Base-by-base conservation (phyloP, 2,113 vertebrate genomes). In the Phasianus colchicus region DNA sequence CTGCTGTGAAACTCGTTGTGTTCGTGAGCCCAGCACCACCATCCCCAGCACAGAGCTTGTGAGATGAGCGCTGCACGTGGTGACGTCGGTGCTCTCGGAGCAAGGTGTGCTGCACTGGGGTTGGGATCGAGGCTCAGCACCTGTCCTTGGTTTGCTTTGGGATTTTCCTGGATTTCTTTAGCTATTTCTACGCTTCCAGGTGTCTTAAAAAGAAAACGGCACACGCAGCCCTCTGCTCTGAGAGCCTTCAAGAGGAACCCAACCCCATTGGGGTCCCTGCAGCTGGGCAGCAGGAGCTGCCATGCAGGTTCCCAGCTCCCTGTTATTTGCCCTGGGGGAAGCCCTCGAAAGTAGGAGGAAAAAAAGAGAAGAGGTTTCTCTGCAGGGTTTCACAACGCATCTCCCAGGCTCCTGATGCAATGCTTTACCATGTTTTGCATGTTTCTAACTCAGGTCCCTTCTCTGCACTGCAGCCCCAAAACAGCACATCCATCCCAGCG, bases 91-190 rank as follows among this genome's bases (percentile, higher is more conserved):
- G 3, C 6, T n/a, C 27, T 30, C 2, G 9, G 29, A 40, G 70
- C 25, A 16, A 18, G 36, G 36, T 47, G 47, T 10, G 52, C 52
- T 17, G 25, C 7, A 6, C 13, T 0, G 18, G 36, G 61, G 42
- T 38, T 1, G 7, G 27, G 42, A 52, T 48, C 11, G 1, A 25
- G 50, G 50, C 25, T 52, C 47, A 18, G 66, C 43, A 17, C 21
- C 64, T 19, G 5, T 12, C 11, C 19, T 8, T 55, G 42, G 21
- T 61, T 66, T 69, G 8, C 78, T 92, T 83, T 65, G 61, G 57
- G 61, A 88, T 95, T 93, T 93, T 74, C 83, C 22, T 32, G 80
- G 74, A 95, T 93, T 90, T 93, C 86, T 77, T 67, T 79, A 90
- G 72, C 1, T 74, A 95, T 96, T 96, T 91, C 60, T 65, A 5